A percentile compares a stretch with the other conserved stretches of the same genome.
Conservation (phyloP, 2,113 vertebrate genomes). For the Amazona vittata region DNA sequence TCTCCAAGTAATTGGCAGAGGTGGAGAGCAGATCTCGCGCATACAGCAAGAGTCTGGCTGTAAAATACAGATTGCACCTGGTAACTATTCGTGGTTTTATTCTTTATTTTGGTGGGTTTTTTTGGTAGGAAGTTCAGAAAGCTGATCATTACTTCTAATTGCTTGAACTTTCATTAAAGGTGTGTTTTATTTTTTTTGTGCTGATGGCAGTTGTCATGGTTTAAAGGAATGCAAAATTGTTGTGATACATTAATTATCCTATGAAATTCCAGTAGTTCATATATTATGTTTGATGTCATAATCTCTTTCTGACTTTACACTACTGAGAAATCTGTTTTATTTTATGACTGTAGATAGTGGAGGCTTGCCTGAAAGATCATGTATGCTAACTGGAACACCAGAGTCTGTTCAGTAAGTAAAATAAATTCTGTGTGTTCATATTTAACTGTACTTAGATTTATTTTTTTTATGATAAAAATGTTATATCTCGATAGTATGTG, state of each 20-base stretch:
- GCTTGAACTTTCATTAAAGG: background rate
- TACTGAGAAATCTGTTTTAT: background rate
- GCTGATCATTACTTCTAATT: background rate
- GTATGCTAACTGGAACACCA: slow-evolving; percentile 92
- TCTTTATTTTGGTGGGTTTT: accelerated
- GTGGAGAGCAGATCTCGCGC: slow-evolving; percentile 97
- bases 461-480: background rate
- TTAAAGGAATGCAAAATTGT: background rate
- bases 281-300: background rate
- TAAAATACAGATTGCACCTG: slow-evolving; percentile 98
- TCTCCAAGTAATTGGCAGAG: slow-evolving; percentile 92
- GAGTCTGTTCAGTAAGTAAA: slow-evolving; percentile 93
- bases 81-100: slow-evolving; percentile 68
- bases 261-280: background rate
- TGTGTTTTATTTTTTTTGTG: background rate
- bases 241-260: background rate
- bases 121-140: background rate
- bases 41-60: slow-evolving; percentile 97
- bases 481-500: background rate
- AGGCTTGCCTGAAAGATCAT: slow-evolving; percentile 93
- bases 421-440: background rate
- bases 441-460: background rate
- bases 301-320: background rate
- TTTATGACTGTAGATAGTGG: slow-evolving; percentile 85
- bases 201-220: accelerated